phyloP scores from a whole-genome alignment of 2,113 vertebrate species.

The Rhizomys pruinosus region DNA sequence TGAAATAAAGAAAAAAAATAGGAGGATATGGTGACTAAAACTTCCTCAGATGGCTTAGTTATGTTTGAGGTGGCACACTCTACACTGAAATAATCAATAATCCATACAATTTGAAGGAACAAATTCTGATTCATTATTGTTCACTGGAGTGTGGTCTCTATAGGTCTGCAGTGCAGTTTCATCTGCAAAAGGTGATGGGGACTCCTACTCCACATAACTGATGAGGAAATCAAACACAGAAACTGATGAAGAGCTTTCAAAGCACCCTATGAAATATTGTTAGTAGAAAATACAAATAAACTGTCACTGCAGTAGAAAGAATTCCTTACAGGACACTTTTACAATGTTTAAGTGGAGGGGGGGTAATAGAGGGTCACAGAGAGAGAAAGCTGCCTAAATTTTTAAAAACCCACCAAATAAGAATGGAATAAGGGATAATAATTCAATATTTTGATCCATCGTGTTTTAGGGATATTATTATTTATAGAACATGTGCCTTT shows the following conservation, averaged over 20 bases:
- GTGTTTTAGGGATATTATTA: background rate
- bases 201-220: background rate
- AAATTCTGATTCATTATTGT: background rate
- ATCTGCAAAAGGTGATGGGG: background rate
- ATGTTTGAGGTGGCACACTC: background rate
- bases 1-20: constrained; percentile 17
- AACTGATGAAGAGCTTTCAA: background rate
- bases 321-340: background rate
- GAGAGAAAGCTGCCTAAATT: background rate
- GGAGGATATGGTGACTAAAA: background rate
- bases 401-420: constrained; percentile 4
- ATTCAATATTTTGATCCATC: background rate
- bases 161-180: background rate
- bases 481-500: constrained; percentile 17
- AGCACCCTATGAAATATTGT: background rate
- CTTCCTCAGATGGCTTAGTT: background rate
- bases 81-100: background rate
- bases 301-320: background rate
- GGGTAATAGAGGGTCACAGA: background rate
- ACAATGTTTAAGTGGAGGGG: background rate
- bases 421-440: background rate
- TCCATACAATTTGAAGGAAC: background rate
- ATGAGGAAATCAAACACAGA: constrained; percentile 1
- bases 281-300: constrained; percentile 27
- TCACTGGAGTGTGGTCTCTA: background rate